phyloP scores from a whole-genome alignment of 2,888 invertebrate species.

The Melinaea marsaeus region DNA sequence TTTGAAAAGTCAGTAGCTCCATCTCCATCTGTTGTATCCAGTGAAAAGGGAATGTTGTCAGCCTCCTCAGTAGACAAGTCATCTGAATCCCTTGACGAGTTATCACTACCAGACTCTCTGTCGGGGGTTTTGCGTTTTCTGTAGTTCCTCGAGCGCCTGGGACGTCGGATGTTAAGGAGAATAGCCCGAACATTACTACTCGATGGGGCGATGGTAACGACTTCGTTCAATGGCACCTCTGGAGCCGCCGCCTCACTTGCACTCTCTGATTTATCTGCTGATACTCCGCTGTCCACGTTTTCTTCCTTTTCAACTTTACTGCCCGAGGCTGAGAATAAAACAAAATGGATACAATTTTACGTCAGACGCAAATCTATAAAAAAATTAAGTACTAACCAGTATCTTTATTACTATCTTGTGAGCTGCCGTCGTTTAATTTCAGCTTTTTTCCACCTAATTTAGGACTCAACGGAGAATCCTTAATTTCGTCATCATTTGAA shows the following conservation, averaged over 20 bases:
- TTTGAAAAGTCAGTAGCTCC: constrained; percentile 48
- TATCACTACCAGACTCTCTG: constrained; percentile 57
- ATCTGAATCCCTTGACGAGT: constrained; percentile 63
- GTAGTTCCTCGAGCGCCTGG: constrained; percentile 56
- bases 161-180: constrained; percentile 56
- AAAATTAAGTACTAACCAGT: constrained; percentile 45
- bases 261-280: constrained; percentile 71
- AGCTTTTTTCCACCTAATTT: constrained; percentile 63
- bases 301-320: constrained; percentile 50
- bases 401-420: constrained; percentile 63
- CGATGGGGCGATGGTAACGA: constrained; percentile 59
- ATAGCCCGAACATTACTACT: constrained; percentile 60
- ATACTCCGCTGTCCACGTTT: constrained; percentile 68
- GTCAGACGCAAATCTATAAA: constrained; percentile 34
- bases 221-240: constrained; percentile 56
- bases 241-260: constrained; percentile 53
- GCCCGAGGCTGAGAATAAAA: constrained; percentile 29
- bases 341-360: constrained; percentile 46
- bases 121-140: constrained; percentile 66
- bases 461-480: constrained; percentile 51
- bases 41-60: constrained; percentile 2
- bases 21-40: constrained; percentile 48
- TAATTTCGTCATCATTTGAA: constrained; percentile 65
- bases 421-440: constrained; percentile 71
- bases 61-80: constrained; percentile 56